Conservation (phyloP, 2,888 invertebrate genomes). For the Noctua fimbriata region DNA sequence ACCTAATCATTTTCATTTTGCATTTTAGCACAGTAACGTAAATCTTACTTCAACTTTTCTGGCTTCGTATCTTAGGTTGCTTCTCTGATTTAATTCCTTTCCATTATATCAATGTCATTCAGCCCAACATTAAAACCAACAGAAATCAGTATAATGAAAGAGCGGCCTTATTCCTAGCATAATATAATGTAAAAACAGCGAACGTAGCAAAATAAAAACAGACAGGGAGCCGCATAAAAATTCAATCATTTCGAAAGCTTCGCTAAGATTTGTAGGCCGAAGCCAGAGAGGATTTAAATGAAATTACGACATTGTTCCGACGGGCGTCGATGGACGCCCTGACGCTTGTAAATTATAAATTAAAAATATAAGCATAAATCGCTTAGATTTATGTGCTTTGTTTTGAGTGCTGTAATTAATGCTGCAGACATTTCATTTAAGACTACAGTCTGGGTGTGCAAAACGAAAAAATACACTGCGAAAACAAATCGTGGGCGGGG, state of each 20-base stretch:
- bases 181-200: constrained; percentile 61
- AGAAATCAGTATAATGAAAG: constrained; percentile 44
- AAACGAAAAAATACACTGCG: no score
- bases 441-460: no score
- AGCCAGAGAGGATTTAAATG: constrained; percentile 69
- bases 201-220: constrained; percentile 61
- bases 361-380: constrained; percentile 51
- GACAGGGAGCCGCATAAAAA: constrained; percentile 73
- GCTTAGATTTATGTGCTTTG: constrained; percentile 49
- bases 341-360: constrained; percentile 58
- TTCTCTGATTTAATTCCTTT: neutral
- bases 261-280: constrained; percentile 73
- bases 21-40: neutral
- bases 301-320: constrained; percentile 77
- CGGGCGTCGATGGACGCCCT: constrained; percentile 56
- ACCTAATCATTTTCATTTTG: neutral
- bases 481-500: no score
- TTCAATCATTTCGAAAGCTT: constrained; percentile 79
- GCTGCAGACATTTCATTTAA: constrained; percentile 16
- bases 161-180: constrained; percentile 44
- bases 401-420: constrained; percentile 48
- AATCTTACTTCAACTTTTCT: neutral
- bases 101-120: constrained; percentile 22
- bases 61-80: neutral
- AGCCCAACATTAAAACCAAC: constrained; percentile 21